These are phyloP conservation scores for Stichodactyla helianthus DNA, from an alignment of 64 coral and sea anemone genomes.

Conservation along the genomic window DNA sequence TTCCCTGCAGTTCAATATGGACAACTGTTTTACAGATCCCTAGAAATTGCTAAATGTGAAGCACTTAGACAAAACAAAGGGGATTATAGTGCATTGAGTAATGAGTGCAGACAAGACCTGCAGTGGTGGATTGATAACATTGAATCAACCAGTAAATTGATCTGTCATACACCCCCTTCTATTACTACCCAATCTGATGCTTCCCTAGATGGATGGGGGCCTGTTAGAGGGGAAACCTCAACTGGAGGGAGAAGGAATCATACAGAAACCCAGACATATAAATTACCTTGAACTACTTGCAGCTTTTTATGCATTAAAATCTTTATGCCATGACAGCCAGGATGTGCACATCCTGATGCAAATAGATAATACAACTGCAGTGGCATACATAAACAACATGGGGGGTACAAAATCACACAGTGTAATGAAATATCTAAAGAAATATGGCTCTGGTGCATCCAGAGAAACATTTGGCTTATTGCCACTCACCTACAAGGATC, in stretches of 20 bases:
- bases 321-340: conserved; percentile 17
- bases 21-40: conserved; percentile 34
- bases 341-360: conserved; percentile 42
- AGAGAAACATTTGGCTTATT: conserved; percentile 40
- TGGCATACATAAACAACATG: conserved; percentile 66
- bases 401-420: conserved; percentile 48
- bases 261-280: conserved; percentile 35
- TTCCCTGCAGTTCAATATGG: conserved; percentile 36
- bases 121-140: conserved; percentile 36
- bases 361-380: conserved; percentile 57
- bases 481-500: conserved; percentile 40
- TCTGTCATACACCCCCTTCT: conserved; percentile 3
- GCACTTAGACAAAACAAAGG: conserved; percentile 19
- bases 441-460: conserved; percentile 54
- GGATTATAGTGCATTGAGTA: conserved; percentile 28
- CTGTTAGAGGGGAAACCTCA: neutral
- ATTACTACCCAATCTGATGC: conserved; percentile 53
- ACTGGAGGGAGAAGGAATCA: conserved; percentile 45
- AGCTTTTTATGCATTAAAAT: conserved; percentile 49
- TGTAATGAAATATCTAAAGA: conserved; percentile 36
- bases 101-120: conserved; percentile 1
- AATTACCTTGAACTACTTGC: conserved; percentile 31
- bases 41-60: conserved; percentile 28
- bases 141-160: neutral
- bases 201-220: conserved; percentile 49